Evolutionary conservation across 2,113 vertebrate species (phyloP).

Genomic region (Protomyctophum bolini): DNA sequence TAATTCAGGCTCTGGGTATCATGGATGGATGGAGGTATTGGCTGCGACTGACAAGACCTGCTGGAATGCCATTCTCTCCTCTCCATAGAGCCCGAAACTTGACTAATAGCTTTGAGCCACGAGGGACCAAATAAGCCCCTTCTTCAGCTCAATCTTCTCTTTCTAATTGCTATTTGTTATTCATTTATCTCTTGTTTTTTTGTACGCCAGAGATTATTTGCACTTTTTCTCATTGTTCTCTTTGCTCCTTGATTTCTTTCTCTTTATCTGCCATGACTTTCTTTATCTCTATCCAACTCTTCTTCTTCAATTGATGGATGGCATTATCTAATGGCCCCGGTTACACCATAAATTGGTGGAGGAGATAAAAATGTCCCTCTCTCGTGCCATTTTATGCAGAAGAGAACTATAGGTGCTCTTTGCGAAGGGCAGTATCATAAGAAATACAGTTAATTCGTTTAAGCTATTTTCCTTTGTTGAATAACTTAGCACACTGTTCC

Average conservation of each 20-base stretch:
- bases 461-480: no score
- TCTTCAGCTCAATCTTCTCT: constrained; percentile 31
- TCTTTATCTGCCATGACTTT: constrained; percentile 1
- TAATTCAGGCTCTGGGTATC: constrained; percentile 72
- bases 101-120: constrained; percentile 49
- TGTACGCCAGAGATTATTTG: constrained; percentile 15
- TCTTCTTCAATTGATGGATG: no score
- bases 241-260: neutral
- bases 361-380: no score
- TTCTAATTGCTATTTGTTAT: constrained; percentile 24
- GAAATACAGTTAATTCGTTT: no score
- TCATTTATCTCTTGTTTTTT: neutral
- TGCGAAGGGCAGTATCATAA: no score
- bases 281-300: neutral
- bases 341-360: no score
- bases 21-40: constrained; percentile 43
- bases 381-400: no score
- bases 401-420: no score
- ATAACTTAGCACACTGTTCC: no score
- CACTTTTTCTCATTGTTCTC: neutral
- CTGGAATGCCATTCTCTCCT: constrained; percentile 43
- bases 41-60: constrained; percentile 49
- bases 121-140: constrained; percentile 39
- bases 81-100: constrained; percentile 45
- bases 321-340: no score